phyloP scores from a whole-genome alignment of 2,888 invertebrate species.

The Lacanobia oleracea region DNA sequence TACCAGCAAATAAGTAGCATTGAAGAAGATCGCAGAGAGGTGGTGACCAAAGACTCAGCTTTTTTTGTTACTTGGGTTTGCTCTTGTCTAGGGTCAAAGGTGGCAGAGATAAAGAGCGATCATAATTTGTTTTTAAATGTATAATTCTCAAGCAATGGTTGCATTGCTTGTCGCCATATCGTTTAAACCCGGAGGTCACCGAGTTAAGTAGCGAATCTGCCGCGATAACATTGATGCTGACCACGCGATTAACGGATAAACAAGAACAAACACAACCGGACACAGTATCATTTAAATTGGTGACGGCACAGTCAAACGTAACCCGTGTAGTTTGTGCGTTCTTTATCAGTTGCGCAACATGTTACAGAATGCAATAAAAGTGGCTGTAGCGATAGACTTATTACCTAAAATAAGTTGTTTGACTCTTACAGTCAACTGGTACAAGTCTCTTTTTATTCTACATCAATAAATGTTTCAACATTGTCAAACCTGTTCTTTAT shows the following conservation, averaged over 20 bases:
- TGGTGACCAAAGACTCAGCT: too few relatives aligned
- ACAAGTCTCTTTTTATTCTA: conserved; percentile 1
- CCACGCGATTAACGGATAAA: not conserved
- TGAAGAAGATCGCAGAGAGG: too few relatives aligned
- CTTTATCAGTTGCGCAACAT: conserved; percentile 1
- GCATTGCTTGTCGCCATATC: not conserved
- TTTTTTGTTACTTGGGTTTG: too few relatives aligned
- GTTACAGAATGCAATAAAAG: not conserved
- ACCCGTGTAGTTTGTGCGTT: not conserved
- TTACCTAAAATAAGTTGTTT: too few relatives aligned
- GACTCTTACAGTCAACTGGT: not conserved
- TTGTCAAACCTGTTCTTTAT: not conserved
- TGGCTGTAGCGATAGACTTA: too few relatives aligned
- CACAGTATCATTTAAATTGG: conserved; percentile 1
- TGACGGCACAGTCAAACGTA: not conserved
- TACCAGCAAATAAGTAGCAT: too few relatives aligned
- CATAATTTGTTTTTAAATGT: not conserved
- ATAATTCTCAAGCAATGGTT: conserved; percentile 10
- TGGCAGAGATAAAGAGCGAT: too few relatives aligned
- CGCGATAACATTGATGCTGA: not conserved
- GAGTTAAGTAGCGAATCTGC: conserved; percentile 22
- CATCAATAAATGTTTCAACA: not conserved
- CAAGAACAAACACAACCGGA: conserved; percentile 1
- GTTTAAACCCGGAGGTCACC: conserved; percentile 19
- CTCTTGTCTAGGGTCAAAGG: too few relatives aligned